These are phyloP conservation scores for Otus scops DNA, from an alignment of 2,797 vertebrate genomes.

Conservation along the genomic window DNA sequence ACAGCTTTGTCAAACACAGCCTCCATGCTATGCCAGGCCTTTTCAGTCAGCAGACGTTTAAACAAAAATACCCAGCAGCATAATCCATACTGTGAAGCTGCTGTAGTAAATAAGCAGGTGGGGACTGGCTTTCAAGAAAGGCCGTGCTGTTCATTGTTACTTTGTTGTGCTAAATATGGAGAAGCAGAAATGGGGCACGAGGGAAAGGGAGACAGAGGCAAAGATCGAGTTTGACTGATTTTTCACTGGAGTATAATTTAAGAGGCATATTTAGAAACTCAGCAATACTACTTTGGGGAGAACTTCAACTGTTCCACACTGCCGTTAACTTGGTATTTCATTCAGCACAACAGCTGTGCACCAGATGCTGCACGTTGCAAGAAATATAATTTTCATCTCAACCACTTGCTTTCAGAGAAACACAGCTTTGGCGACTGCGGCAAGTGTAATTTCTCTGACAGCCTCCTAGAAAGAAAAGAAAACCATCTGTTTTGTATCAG, in stretches of 20 bases:
- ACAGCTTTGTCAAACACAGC: neutral
- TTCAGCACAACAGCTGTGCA: conserved; percentile 74
- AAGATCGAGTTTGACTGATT: conserved; percentile 33
- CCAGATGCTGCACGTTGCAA: conserved; percentile 75
- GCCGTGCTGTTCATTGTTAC: neutral
- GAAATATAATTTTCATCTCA: conserved; percentile 42
- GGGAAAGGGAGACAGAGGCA: neutral
- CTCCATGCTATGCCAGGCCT: neutral
- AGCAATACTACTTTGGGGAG: conserved; percentile 52
- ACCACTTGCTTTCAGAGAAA: conserved; percentile 24
- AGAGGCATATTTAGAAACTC: conserved; percentile 67
- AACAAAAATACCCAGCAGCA: conserved; percentile 9
- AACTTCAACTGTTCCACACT: conserved; percentile 11
- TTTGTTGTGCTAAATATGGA: conserved; percentile 49
- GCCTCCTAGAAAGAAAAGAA: conserved; percentile 45
- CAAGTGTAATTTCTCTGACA: conserved; percentile 39
- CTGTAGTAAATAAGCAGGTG: conserved; percentile 41
- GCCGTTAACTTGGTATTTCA: conserved; percentile 53
- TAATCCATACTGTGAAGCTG: neutral
- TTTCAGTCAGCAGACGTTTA: conserved; percentile 12
- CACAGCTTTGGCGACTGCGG: neutral
- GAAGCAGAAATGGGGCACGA: neutral
- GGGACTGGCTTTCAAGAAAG: neutral
- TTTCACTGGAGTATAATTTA: conserved; percentile 58
- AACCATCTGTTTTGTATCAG: neutral